phyloP scores from a whole-genome alignment of 2,888 invertebrate species.

The Micropterix aruncella region DNA sequence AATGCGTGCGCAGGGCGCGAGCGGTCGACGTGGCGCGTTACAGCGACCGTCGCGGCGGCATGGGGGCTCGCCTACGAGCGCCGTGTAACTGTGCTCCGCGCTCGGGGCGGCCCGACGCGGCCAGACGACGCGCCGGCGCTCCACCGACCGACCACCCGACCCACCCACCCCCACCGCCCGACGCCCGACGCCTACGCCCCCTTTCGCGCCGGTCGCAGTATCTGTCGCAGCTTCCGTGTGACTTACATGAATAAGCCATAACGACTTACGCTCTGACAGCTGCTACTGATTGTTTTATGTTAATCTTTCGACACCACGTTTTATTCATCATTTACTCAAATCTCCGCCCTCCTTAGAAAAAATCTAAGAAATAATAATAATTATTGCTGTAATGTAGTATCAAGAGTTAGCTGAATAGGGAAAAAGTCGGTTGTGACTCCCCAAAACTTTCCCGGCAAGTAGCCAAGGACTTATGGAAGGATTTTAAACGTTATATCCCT shows the following conservation, averaged over 20 bases:
- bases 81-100: neutral
- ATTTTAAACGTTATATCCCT: no score
- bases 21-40: neutral
- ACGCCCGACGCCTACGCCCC: constrained; percentile 5
- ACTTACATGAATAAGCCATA: neutral
- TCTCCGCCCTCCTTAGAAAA: no score
- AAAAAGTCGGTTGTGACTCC: no score
- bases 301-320: neutral
- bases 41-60: neutral
- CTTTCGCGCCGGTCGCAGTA: constrained; percentile 16
- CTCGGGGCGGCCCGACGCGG: neutral
- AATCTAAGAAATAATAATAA: no score
- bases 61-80: neutral
- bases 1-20: no score
- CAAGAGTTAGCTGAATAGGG: no score
- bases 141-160: constrained; percentile 9
- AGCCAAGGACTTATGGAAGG: no score
- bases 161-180: constrained; percentile 21
- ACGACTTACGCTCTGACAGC: neutral
- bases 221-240: neutral
- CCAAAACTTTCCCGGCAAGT: no score
- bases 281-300: neutral
- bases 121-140: neutral
- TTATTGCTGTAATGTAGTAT: no score
- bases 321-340: no score